Evolutionary conservation across 2,888 invertebrate genomes (phyloP).

Genomic region (Coecobrya sp.): DNA sequence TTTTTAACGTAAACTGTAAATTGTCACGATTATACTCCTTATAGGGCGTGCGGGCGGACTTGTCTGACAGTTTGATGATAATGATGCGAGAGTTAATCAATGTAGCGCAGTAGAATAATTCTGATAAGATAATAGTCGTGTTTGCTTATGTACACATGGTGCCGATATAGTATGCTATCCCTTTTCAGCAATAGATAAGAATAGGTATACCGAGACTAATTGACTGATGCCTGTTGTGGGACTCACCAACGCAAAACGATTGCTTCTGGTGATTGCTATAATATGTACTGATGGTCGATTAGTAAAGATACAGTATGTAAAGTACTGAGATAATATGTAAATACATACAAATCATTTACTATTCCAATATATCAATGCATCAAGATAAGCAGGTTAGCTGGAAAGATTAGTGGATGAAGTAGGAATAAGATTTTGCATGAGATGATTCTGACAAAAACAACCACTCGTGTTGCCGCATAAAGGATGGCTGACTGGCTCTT

Average conservation of each 20-base stretch:
- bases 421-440: background rate
- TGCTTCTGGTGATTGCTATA: background rate
- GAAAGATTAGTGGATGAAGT: background rate
- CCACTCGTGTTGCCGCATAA: background rate
- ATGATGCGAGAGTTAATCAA: constrained; percentile 45
- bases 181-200: background rate
- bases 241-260: background rate
- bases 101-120: constrained; percentile 64
- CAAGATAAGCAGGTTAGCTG: background rate
- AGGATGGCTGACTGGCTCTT: background rate
- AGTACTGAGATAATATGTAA: too few relatives aligned
- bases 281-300: too few relatives aligned
- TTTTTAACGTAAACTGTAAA: background rate
- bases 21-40: background rate
- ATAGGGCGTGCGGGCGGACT: background rate
- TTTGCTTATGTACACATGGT: background rate
- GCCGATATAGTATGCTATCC: background rate
- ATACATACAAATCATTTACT: too few relatives aligned
- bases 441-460: background rate
- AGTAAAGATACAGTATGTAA: too few relatives aligned
- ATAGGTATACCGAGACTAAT: background rate
- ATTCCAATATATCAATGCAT: too few relatives aligned
- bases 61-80: constrained; percentile 26
- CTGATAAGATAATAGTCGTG: constrained; percentile 53
- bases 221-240: background rate